These are phyloP conservation scores for Liasis olivaceus DNA, from an alignment of 2,797 vertebrate genomes.

Conservation along the genomic window DNA sequence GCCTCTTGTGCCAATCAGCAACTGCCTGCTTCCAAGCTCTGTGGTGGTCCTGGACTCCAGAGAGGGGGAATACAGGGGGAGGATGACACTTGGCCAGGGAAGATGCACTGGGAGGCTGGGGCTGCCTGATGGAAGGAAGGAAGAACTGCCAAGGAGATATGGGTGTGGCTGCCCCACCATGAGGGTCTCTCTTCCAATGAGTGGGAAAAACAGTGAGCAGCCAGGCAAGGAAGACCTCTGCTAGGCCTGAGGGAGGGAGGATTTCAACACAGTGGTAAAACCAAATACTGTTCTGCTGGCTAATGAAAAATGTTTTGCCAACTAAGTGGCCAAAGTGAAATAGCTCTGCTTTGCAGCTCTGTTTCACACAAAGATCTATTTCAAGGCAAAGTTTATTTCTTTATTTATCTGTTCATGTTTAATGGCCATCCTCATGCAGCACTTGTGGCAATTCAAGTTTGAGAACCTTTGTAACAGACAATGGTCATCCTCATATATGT, in stretches of 20 bases:
- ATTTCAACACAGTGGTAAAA: neutral
- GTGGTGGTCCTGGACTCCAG: neutral
- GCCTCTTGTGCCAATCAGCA: neutral
- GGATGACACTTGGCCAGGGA: neutral
- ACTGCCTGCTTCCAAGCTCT: neutral
- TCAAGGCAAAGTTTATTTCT: neutral
- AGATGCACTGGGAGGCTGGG: neutral
- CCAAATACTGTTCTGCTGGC: neutral
- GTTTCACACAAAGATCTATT: neutral
- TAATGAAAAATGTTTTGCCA: neutral
- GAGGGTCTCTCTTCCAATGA: neutral
- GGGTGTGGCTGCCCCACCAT: neutral
- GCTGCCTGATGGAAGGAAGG: neutral
- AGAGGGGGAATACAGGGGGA: no score
- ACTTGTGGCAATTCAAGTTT: neutral
- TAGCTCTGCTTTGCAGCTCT: neutral
- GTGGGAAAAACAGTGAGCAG: neutral
- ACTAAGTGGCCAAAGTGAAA: neutral
- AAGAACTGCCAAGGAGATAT: neutral
- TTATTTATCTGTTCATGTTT: neutral
- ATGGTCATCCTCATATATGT: neutral
- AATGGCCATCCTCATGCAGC: neutral
- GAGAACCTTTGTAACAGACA: neutral
- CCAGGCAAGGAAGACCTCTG: neutral
- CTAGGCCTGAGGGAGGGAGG: neutral